These are phyloP conservation scores for Ceratothoa steindachneri DNA, from an alignment of 2,888 invertebrate genomes.

Conservation along the genomic window DNA sequence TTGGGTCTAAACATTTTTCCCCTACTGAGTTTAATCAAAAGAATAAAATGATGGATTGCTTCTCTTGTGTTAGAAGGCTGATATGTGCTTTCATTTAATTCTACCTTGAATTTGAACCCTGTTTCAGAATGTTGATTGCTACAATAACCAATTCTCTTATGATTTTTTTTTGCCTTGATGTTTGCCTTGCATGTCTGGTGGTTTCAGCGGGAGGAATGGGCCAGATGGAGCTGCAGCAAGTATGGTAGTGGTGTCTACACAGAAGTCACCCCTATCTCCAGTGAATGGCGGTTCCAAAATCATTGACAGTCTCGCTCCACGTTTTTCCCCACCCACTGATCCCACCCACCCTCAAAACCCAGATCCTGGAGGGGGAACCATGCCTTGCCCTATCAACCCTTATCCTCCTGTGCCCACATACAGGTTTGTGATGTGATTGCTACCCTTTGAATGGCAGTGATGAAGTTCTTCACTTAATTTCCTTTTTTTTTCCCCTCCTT, in stretches of 20 bases:
- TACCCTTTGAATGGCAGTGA: too few relatives aligned
- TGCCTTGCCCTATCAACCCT: constrained; percentile 28
- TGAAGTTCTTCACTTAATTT: too few relatives aligned
- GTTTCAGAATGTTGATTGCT: too few relatives aligned
- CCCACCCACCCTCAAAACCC: constrained; percentile 38
- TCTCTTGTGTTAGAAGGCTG: too few relatives aligned
- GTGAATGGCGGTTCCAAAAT: neutral
- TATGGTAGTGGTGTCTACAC: constrained; percentile 24
- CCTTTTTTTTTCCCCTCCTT: too few relatives aligned
- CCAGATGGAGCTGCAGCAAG: constrained; percentile 15
- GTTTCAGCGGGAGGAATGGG: constrained; percentile 2
- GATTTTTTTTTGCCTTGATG: neutral
- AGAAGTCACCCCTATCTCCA: constrained; percentile 11
- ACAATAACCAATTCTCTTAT: too few relatives aligned
- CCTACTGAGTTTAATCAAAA: too few relatives aligned
- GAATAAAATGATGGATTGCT: too few relatives aligned
- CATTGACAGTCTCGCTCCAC: too few relatives aligned
- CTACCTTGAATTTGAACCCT: too few relatives aligned
- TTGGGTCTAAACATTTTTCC: too few relatives aligned
- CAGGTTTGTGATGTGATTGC: constrained; percentile 45
- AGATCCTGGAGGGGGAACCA: constrained; percentile 38
- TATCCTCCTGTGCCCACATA: constrained; percentile 39
- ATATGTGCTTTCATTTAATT: too few relatives aligned
- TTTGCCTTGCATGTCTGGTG: neutral
- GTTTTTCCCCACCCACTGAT: constrained; percentile 16